Conservation (phyloP, 53 echinoderm and acorn worm species). For the Crossaster papposus region DNA sequence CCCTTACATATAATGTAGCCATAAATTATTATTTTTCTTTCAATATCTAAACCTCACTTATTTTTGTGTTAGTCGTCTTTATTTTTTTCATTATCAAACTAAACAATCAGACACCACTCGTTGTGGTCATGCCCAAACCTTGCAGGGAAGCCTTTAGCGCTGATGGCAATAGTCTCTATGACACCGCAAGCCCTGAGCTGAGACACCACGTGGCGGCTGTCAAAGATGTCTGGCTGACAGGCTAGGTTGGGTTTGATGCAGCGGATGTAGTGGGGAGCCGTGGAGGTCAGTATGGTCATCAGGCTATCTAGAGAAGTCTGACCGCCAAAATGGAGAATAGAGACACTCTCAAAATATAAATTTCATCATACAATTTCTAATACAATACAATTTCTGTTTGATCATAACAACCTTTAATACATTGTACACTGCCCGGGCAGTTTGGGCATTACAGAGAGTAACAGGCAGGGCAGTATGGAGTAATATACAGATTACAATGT, state of each 20-base stretch:
- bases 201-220: conserved; percentile 72
- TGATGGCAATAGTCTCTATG: conserved; percentile 88
- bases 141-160: conserved; percentile 87
- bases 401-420: too few species aligned
- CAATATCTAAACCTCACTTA: neutral
- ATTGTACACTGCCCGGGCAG: too few species aligned
- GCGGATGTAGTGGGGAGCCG: conserved; percentile 77
- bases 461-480: neutral
- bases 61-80: too few species aligned
- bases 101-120: too few species aligned
- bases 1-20: too few species aligned
- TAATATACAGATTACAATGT: too few species aligned
- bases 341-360: neutral
- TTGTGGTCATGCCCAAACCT: conserved; percentile 65
- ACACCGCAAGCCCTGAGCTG: conserved; percentile 97
- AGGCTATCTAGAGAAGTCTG: conserved; percentile 86
- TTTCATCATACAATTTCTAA: neutral
- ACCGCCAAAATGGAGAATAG: neutral
- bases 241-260: conserved; percentile 85
- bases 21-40: too few species aligned
- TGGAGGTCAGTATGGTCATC: conserved; percentile 73
- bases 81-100: neutral
- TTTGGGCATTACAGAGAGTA: too few species aligned
- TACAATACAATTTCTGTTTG: too few species aligned
- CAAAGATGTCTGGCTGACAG: conserved; percentile 75